A percentile compares a stretch with the other conserved stretches of the same genome.
These are phyloP conservation scores for Sebastes vulpes DNA, from an alignment of 2,797 vertebrate species.

Conservation along the genomic window DNA sequence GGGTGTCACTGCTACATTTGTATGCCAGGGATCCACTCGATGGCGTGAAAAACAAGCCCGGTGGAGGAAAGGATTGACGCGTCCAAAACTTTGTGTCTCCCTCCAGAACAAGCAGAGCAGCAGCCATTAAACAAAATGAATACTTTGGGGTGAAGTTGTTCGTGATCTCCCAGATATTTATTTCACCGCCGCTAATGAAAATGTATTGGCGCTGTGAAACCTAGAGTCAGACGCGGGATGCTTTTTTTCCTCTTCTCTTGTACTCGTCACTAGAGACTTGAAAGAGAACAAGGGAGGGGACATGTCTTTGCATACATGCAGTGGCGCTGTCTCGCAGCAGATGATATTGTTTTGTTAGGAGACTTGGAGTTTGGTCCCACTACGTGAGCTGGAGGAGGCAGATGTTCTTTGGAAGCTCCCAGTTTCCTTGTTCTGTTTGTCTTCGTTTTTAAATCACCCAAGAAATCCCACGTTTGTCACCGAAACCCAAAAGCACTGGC, in stretches of 20 bases:
- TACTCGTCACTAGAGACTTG: conserved; percentile 31
- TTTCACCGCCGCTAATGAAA: conserved; percentile 65
- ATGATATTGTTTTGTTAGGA: conserved; percentile 54
- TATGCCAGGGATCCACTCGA: conserved; percentile 75
- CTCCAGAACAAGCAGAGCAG: conserved; percentile 47
- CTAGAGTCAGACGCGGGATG: neutral
- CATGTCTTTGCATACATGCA: conserved; percentile 37
- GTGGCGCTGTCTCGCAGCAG: conserved; percentile 21
- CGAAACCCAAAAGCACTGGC: conserved; percentile 45
- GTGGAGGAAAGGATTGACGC: conserved; percentile 59
- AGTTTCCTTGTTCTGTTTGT: conserved; percentile 53
- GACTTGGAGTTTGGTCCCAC: conserved; percentile 53
- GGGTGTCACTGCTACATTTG: conserved; percentile 77
- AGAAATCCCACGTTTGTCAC: conserved; percentile 68
- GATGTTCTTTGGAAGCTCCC: conserved; percentile 57
- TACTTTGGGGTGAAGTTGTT: conserved; percentile 55
- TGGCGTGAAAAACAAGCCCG: conserved; percentile 68
- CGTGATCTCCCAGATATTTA: conserved; percentile 59
- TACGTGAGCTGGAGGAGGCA: conserved; percentile 41
- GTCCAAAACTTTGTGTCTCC: conserved; percentile 61
- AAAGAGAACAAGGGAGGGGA: conserved; percentile 46
- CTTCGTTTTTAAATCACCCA: conserved; percentile 46
- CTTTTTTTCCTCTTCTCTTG: conserved; percentile 26
- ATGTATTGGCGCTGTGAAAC: conserved; percentile 43
- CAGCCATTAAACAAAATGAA: conserved; percentile 62